A percentile compares a stretch with the other conserved stretches of the same genome.
phyloP scores from a whole-genome alignment of 2,113 vertebrate genomes.

The Lycaon pictus region DNA sequence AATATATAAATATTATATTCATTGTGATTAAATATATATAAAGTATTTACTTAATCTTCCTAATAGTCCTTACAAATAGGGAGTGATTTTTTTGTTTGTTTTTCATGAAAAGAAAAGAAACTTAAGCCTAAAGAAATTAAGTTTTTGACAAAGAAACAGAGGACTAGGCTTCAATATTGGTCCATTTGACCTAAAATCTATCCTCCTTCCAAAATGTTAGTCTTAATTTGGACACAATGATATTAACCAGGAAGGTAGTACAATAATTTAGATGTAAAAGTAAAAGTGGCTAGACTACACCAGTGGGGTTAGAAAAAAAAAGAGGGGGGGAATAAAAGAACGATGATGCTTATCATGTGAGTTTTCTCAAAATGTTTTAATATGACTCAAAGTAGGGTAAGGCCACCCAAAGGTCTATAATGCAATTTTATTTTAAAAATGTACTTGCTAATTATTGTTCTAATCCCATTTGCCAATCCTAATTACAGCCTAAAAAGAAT shows the following conservation, averaged over 20 bases:
- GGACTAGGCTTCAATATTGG: neutral
- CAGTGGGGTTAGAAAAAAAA: neutral
- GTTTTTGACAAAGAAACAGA: neutral
- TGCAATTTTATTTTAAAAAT: neutral
- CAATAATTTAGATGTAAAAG: neutral
- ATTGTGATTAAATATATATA: neutral
- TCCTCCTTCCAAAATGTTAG: neutral
- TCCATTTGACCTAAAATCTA: conserved; percentile 24
- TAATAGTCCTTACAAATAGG: neutral
- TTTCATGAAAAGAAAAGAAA: neutral
- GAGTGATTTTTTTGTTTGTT: neutral
- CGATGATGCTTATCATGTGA: neutral
- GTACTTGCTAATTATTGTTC: neutral
- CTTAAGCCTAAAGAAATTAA: neutral
- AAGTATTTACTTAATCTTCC: neutral
- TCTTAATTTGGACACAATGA: neutral
- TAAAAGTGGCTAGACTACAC: neutral
- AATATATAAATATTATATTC: neutral
- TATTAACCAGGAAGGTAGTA: neutral
- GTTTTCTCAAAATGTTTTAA: neutral
- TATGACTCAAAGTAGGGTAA: neutral
- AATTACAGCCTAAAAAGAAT: neutral
- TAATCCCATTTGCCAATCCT: neutral
- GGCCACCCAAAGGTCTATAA: neutral
- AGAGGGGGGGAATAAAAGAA: neutral